phyloP scores from a whole-genome alignment of 2,797 vertebrate species.

The Prionace glauca region DNA sequence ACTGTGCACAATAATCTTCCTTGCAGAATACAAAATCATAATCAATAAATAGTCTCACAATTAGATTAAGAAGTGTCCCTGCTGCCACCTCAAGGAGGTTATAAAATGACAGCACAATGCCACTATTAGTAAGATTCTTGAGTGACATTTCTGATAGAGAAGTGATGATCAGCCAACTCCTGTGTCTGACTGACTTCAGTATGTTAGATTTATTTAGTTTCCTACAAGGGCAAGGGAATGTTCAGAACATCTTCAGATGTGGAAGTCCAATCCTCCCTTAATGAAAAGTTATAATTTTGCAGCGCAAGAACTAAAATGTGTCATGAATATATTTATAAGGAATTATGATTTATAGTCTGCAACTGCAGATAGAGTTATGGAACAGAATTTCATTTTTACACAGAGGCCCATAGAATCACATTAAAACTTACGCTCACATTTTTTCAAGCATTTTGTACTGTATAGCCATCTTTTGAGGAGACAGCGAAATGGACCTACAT shows the following conservation, averaged over 20 bases:
- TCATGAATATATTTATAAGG: constrained; percentile 14
- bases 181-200: background rate
- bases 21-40: background rate
- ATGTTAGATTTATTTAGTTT: background rate
- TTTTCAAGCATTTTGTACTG: background rate
- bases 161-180: background rate
- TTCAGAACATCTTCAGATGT: background rate
- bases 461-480: background rate
- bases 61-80: background rate
- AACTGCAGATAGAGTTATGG: background rate
- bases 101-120: background rate
- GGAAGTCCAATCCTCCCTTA: background rate
- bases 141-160: background rate
- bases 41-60: background rate
- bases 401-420: background rate
- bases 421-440: background rate
- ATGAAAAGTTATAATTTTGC: background rate
- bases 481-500: background rate
- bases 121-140: background rate
- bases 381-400: background rate
- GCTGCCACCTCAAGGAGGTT: background rate
- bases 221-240: background rate
- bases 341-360: background rate
- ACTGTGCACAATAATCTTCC: background rate
- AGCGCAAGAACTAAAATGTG: background rate